Evolutionary conservation across 2,888 invertebrate genomes (phyloP).

Genomic region (Melieria omissa): DNA sequence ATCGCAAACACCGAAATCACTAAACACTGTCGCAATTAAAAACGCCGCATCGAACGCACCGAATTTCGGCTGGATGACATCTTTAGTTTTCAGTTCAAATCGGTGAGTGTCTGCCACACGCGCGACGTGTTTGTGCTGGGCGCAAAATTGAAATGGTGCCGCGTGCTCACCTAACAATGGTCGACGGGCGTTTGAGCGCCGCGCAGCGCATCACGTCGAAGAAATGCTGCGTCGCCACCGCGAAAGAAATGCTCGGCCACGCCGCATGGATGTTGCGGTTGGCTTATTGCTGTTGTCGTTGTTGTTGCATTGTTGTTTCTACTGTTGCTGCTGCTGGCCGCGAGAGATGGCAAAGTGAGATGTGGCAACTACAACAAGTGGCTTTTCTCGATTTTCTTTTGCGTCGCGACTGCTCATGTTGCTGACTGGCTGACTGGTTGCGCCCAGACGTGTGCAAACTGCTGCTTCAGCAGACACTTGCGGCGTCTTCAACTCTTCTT

Average conservation of each 20-base stretch:
- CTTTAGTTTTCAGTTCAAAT: too few species aligned
- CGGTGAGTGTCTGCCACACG: too few species aligned
- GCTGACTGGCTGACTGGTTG: slow-evolving; percentile 18
- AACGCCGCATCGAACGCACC: too few species aligned
- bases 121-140: background rate
- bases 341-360: slow-evolving; percentile 23
- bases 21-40: too few species aligned
- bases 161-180: slow-evolving; percentile 66
- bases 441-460: background rate
- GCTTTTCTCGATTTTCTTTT: slow-evolving; percentile 11
- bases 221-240: slow-evolving; percentile 36
- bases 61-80: too few species aligned
- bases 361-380: slow-evolving; percentile 11
- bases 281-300: slow-evolving; percentile 9
- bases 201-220: slow-evolving; percentile 44
- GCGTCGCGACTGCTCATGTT: too few species aligned
- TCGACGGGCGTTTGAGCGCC: slow-evolving; percentile 59
- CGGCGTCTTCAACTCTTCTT: too few species aligned
- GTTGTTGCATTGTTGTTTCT: background rate
- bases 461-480: too few species aligned
- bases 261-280: slow-evolving; percentile 20
- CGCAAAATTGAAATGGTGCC: slow-evolving; percentile 35
- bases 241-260: slow-evolving; percentile 43
- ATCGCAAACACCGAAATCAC: too few species aligned
- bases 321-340: background rate